Conservation (phyloP, 2,888 invertebrate species). For the Trissolcus brochymenae region DNA sequence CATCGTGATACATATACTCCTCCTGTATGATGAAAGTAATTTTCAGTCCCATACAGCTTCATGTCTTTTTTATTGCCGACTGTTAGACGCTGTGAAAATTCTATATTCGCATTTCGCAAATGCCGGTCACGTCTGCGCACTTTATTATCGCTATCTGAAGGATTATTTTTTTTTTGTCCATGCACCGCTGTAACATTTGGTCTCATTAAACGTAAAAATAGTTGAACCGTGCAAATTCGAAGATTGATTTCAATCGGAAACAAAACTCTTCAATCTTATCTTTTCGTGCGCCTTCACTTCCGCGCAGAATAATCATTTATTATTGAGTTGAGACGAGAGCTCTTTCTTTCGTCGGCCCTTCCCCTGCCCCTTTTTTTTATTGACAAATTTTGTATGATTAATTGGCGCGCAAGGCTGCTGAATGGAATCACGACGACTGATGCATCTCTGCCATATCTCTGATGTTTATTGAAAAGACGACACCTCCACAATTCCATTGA, state of each 20-base stretch:
- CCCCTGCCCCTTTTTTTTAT: neutral
- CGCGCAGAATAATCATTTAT: too few relatives aligned
- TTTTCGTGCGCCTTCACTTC: neutral
- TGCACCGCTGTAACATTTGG: slow-evolving; percentile 28
- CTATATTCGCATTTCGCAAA: slow-evolving; percentile 31
- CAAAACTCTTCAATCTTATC: slow-evolving; percentile 9
- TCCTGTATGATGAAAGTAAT: slow-evolving; percentile 23
- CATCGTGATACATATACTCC: slow-evolving; percentile 12
- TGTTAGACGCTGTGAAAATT: slow-evolving; percentile 38
- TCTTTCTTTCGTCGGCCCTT: too few relatives aligned
- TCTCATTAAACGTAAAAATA: slow-evolving; percentile 25
- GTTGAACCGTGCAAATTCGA: slow-evolving; percentile 19
- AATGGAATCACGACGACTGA: slow-evolving; percentile 1
- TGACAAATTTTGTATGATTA: slow-evolving; percentile 10
- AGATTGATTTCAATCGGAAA: slow-evolving; percentile 17
- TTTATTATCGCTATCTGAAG: slow-evolving; percentile 44
- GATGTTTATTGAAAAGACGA: slow-evolving; percentile 36
- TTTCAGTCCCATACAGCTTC: slow-evolving; percentile 21
- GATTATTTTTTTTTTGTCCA: slow-evolving; percentile 27
- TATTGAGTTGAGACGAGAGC: too few relatives aligned
- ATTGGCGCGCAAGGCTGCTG: slow-evolving; percentile 4
- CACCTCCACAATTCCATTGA: slow-evolving; percentile 22
- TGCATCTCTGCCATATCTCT: slow-evolving; percentile 14
- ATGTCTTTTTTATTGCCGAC: slow-evolving; percentile 32
- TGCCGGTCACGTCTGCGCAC: slow-evolving; percentile 37